phyloP scores from a whole-genome alignment of 2,888 invertebrate genomes.

The Sceliomorpha sp. region DNA sequence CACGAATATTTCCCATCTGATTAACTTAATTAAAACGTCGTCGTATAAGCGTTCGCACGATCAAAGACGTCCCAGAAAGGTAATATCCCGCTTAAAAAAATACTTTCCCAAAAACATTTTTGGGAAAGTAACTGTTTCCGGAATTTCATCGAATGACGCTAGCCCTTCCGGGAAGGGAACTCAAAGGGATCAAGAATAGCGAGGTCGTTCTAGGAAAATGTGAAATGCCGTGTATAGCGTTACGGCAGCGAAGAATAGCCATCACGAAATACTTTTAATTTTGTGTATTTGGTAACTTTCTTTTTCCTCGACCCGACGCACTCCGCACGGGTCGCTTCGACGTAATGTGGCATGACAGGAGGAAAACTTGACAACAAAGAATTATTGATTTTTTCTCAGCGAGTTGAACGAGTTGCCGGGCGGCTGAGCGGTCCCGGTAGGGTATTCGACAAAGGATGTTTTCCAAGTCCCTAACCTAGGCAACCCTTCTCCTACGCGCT shows the following conservation, averaged over 20 bases:
- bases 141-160: too few species aligned
- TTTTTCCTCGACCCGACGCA: conserved; percentile 58
- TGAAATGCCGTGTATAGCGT: conserved; percentile 18
- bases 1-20: too few species aligned
- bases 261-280: conserved; percentile 41
- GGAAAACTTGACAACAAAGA: conserved; percentile 78
- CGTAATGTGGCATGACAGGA: conserved; percentile 75
- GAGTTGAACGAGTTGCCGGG: conserved; percentile 77
- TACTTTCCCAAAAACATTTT: too few species aligned
- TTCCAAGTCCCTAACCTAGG: conserved; percentile 80
- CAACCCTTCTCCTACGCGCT: conserved; percentile 75
- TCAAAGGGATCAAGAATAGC: too few species aligned
- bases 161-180: too few species aligned
- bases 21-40: too few species aligned
- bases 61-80: too few species aligned
- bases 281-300: conserved; percentile 54
- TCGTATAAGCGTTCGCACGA: too few species aligned
- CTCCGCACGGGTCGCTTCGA: conserved; percentile 58
- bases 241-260: conserved; percentile 41
- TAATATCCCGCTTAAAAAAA: too few species aligned
- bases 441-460: conserved; percentile 80
- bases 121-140: too few species aligned
- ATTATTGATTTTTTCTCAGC: conserved; percentile 78
- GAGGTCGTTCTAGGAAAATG: too few species aligned
- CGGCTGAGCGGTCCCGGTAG: conserved; percentile 77